Evolutionary conservation across 1,140 invertebrate species (phyloP), one percentile per base, ranked within the genome.

Genomic region (Helicorthomorpha holstii): DNA sequence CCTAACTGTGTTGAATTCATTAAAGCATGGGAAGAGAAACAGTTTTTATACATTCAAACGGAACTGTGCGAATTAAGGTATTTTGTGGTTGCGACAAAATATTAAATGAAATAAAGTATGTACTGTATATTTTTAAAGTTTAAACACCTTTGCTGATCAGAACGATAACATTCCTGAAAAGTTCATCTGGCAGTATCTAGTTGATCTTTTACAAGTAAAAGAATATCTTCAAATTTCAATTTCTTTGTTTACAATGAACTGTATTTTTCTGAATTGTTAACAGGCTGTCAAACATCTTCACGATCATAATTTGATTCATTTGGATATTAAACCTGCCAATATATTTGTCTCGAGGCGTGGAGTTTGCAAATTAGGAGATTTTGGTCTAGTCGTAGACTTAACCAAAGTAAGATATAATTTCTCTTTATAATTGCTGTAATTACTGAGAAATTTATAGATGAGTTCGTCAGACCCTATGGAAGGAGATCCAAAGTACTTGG

Each of bases 261-360:
- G 14, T 53, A 48, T 7, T 50, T 3, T 54, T 57, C 19, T 4
- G 27, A 38, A 19, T 19, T 21, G 26, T 25, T 50, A 66, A 3
- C 57, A 76, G 65, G 80, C 77, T 27, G 58, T 82, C 0, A 74
- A 80, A 59, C 77, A 80, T 58, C 66, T 83, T 14, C 80, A 83
- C 64, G 72, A 75, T 51, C 67, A 75, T 43, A 71, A 80, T 63
- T 65, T 82, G 29, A 71, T 83, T 38, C 82, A 85, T 63, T 70
- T 83, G 63, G 82, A 85, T 62, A 80, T 85, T 24, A 85, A 85
- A 66, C 75, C 81, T 50, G 81, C 81, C 24, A 85, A 85, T 66
- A 82, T 85, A 46, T 74, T 83, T 55, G 66, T 75, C 34, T 71
- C 75, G 38, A 56, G 72, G 70, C 66, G 76, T 69, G 53, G 69